These are phyloP conservation scores for Nipponia nippon DNA, from an alignment of 2,113 vertebrate genomes.

Conservation along the genomic window DNA sequence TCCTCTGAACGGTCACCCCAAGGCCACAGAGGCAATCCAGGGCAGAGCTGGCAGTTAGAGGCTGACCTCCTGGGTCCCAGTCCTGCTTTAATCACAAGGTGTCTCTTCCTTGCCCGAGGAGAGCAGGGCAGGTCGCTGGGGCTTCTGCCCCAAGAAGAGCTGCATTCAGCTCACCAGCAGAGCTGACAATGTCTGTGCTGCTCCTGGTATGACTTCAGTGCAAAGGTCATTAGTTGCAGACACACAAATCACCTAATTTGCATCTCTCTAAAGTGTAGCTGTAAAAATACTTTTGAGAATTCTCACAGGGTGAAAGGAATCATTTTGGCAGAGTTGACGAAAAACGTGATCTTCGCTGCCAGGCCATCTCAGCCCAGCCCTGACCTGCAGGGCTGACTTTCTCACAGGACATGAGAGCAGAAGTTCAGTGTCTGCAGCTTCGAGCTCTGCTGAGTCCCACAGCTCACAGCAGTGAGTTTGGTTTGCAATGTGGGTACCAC, in stretches of 20 bases:
- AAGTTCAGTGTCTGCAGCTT: background rate
- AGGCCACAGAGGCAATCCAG: background rate
- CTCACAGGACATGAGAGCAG: background rate
- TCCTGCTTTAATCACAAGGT: background rate
- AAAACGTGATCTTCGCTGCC: background rate
- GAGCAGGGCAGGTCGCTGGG: background rate
- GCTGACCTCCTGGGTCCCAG: background rate
- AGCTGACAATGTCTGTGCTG: background rate
- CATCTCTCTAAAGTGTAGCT: background rate
- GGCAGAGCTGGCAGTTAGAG: background rate
- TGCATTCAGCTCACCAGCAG: background rate
- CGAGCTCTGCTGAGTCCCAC: background rate
- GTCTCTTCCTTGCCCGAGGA: background rate
- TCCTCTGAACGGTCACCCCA: background rate
- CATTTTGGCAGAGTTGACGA: background rate
- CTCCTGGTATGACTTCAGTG: background rate
- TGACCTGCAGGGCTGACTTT: background rate
- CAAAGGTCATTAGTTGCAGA: background rate
- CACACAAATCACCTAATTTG: background rate
- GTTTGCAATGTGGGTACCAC: background rate
- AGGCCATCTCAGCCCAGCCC: background rate
- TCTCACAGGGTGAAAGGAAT: background rate
- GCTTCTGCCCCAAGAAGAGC: background rate
- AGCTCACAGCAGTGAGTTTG: background rate
- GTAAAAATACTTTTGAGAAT: slow-evolving; percentile 2